These are phyloP conservation scores for Xestobium rufovillosum DNA, from an alignment of 2,888 invertebrate genomes.

Conservation along the genomic window DNA sequence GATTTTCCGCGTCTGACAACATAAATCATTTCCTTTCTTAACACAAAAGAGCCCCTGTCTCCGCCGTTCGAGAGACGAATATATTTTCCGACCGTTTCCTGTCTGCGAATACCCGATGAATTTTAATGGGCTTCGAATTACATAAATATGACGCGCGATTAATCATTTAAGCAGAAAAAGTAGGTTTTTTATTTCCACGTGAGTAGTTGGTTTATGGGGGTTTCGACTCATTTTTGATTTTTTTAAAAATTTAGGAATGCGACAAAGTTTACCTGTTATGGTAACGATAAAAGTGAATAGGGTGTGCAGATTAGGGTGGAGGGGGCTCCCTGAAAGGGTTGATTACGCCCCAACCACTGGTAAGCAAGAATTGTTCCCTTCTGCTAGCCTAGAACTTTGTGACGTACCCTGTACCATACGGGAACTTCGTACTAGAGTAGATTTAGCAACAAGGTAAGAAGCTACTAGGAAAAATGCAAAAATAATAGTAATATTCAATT, in stretches of 20 bases:
- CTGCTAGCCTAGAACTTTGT: conserved; percentile 60
- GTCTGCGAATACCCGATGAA: too few species aligned
- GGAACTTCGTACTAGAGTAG: conserved; percentile 46
- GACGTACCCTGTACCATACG: conserved; percentile 52
- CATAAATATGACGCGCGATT: too few species aligned
- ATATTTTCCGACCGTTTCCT: too few species aligned
- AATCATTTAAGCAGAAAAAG: too few species aligned
- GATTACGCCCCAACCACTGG: conserved; percentile 83
- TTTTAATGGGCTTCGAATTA: too few species aligned
- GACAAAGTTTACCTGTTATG: conserved; percentile 87
- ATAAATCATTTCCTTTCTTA: too few species aligned
- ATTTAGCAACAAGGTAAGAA: conserved; percentile 40
- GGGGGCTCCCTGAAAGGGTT: conserved; percentile 71
- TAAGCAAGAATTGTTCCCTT: conserved; percentile 71
- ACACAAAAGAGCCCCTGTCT: too few species aligned
- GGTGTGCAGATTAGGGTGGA: conserved; percentile 46
- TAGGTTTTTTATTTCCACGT: too few species aligned
- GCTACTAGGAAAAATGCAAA: conserved; percentile 7
- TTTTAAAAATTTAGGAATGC: conserved; percentile 57
- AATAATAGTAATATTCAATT: conserved; percentile 31
- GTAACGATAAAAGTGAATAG: conserved; percentile 79
- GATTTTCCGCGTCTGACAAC: too few species aligned
- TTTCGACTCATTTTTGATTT: too few species aligned
- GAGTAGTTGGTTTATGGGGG: too few species aligned
- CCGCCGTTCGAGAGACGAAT: too few species aligned